Evolutionary conservation across 2,113 vertebrate genomes (phyloP), one percentile per base, ranked within the genome.

Genomic region (Dinomys branickii): DNA sequence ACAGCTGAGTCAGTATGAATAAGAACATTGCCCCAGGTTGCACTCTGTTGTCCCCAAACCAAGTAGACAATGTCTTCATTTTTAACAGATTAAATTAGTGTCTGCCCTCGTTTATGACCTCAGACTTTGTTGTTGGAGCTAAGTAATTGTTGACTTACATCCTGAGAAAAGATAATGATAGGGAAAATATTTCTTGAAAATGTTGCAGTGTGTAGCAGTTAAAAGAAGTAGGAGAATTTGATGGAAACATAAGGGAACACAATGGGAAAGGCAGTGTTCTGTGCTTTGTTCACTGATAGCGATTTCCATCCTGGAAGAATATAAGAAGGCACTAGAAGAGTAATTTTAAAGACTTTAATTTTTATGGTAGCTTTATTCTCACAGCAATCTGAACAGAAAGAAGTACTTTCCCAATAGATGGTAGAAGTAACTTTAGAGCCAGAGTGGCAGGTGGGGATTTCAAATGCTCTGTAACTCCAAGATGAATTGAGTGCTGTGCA

Each of bases 111-210:
- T 35, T 90, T 90, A 89, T 17, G n/a, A 91, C 17, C 63, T 80
- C 59, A 92, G 69, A 41, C 50, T 90, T 85, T 61, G 17, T 69
- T 83, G 33, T 95, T 41, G n/a, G 67, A 97, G 4, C 47, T 87
- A 77, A 97, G 47, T 94, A 89, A 96, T 75, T 88, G 38, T 38
- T 91, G 58, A 91, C 92, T 96, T 94, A 92, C 14, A 94, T 90
- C 41, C 24, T 4, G 26, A 69, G 38, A 41, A 93, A 82, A 88
- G 38, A 86, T 92, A 69, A 80, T 9, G 7, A 44, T 44, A 54
- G 6, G 4, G 19, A 30, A 54, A 88, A 30, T n/a, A 24, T 28
- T 71, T 81, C n/a, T 38, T 88, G 77, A 92, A 92, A 44, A 22
- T 95, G 63, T 94, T 65, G 28, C 7, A 52, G 65, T 81, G 47